These are phyloP conservation scores for Chironomus tepperi DNA, from an alignment of 1,140 invertebrate genomes.

Conservation along the genomic window DNA sequence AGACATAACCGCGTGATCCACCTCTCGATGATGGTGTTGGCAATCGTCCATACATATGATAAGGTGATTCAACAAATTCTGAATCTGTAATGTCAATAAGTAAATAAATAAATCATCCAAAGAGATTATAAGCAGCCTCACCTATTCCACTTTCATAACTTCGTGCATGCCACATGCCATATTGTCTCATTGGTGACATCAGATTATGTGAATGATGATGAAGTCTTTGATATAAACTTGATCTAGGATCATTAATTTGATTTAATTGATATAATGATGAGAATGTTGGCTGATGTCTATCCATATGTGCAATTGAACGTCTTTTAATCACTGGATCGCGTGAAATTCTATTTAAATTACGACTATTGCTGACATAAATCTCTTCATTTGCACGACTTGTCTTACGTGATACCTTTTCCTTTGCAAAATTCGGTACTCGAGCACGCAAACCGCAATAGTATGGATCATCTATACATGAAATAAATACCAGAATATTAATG, in stretches of 20 bases:
- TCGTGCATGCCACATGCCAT: constrained; percentile 71
- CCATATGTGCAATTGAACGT: neutral
- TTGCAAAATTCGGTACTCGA: constrained; percentile 85
- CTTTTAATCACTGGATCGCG: neutral
- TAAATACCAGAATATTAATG: neutral
- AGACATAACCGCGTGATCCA: neutral
- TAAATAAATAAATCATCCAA: neutral
- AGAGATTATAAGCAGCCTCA: constrained; percentile 33
- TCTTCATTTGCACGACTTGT: constrained; percentile 4
- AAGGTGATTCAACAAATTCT: constrained; percentile 9
- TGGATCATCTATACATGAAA: constrained; percentile 66
- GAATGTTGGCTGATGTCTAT: constrained; percentile 10
- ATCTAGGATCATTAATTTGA: constrained; percentile 29
- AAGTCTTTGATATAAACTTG: constrained; percentile 31
- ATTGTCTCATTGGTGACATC: constrained; percentile 38
- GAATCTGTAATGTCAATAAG: neutral
- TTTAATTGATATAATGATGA: constrained; percentile 24
- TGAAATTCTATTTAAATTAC: neutral
- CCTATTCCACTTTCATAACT: constrained; percentile 85
- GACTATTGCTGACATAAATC: constrained; percentile 11
- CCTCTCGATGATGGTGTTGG: constrained; percentile 15
- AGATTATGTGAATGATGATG: constrained; percentile 29
- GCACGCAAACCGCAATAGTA: constrained; percentile 87
- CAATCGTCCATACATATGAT: constrained; percentile 15
- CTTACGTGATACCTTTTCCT: constrained; percentile 33